phyloP scores from a whole-genome alignment of 2,797 vertebrate species.

The Syncerus caffer region DNA sequence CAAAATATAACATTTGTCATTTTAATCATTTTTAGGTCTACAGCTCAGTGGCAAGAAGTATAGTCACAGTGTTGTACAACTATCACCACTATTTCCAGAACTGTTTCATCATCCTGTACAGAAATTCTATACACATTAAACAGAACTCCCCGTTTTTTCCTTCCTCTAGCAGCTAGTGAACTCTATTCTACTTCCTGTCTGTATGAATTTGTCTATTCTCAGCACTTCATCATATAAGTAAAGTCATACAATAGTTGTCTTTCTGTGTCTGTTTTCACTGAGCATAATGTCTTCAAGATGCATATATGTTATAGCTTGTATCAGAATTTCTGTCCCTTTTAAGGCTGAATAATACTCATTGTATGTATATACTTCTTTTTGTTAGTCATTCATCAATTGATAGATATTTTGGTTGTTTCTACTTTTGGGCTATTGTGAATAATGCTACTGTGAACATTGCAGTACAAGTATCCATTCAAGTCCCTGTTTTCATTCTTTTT shows the following conservation, averaged over 20 bases:
- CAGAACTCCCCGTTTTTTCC: neutral
- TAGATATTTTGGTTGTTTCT: neutral
- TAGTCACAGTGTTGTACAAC: neutral
- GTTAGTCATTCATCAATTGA: neutral
- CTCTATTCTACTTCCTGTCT: neutral
- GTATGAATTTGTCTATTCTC: neutral
- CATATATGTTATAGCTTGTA: neutral
- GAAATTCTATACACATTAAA: neutral
- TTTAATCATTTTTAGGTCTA: neutral
- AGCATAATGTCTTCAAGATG: neutral
- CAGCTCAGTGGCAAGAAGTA: neutral
- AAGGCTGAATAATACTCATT: neutral
- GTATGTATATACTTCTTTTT: neutral
- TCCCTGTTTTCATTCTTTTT: neutral
- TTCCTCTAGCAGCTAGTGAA: neutral
- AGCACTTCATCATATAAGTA: neutral
- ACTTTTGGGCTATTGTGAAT: neutral
- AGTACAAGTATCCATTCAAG: neutral
- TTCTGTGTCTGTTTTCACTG: neutral
- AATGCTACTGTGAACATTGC: neutral
- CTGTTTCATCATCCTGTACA: neutral
- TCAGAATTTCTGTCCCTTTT: neutral
- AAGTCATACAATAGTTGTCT: neutral
- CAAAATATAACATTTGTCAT: neutral
- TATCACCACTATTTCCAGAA: neutral